Conservation (phyloP, 2,888 invertebrate species). For the Nemotelus nigrinus region DNA sequence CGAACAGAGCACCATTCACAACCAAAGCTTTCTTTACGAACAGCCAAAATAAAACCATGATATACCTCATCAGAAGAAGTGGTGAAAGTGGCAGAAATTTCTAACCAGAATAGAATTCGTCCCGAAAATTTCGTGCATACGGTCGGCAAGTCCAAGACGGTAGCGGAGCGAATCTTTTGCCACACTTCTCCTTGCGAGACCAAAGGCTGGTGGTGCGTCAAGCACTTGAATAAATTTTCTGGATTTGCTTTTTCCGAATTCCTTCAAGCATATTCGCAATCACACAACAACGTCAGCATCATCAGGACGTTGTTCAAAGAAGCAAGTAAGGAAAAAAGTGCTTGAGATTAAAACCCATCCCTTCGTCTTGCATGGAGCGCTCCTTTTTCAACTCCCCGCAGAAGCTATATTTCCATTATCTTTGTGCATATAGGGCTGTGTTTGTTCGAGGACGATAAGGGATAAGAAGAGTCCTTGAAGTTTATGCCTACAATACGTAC, state of each 20-base stretch:
- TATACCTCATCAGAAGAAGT: constrained; percentile 31
- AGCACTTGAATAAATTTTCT: constrained; percentile 51
- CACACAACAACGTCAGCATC: constrained; percentile 47
- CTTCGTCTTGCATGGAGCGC: constrained; percentile 11
- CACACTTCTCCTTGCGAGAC: constrained; percentile 3
- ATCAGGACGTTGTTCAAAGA: constrained; percentile 25
- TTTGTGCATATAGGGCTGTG: constrained; percentile 44
- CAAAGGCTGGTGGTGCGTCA: constrained; percentile 34
- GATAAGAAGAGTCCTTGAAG: constrained; percentile 44
- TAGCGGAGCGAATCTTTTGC: not conserved
- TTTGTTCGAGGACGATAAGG: constrained; percentile 42
- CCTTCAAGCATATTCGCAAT: constrained; percentile 45
- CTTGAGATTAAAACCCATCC: constrained; percentile 39
- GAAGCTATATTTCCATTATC: constrained; percentile 37
- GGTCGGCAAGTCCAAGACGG: not conserved
- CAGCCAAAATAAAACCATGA: constrained; percentile 40
- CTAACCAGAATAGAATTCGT: not conserved
- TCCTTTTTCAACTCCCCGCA: constrained; percentile 32
- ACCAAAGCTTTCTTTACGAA: constrained; percentile 34
- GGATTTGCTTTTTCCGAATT: constrained; percentile 46
- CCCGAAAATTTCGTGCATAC: not conserved
- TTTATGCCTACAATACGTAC: constrained; percentile 38
- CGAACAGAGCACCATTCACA: not conserved
- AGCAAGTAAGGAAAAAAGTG: constrained; percentile 34
- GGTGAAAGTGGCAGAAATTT: constrained; percentile 25